Base-by-base conservation (phyloP, 2,888 invertebrate species). In the Dyspetes luteomarginatus region DNA sequence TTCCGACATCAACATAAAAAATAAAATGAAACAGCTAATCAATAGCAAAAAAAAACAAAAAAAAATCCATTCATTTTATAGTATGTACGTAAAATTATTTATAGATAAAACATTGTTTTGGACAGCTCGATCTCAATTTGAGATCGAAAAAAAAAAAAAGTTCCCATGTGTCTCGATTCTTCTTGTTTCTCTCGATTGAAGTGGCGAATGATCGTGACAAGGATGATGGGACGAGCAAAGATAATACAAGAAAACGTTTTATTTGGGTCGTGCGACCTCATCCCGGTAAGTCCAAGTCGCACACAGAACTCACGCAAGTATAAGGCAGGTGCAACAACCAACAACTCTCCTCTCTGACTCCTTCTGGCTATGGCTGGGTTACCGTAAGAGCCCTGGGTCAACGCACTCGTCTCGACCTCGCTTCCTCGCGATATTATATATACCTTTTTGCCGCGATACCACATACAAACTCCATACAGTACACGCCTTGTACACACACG, bases 371-470 rank as follows among this genome's bases (percentile, higher is more conserved):
- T 69, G 78, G 79, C 84, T 87, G 85, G 85, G 87, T 88, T 89
- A 90, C 89, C 90, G 88, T 89, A 89, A 90, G 90, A 83, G 74
- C 50, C 28, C 88, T 88, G 85, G 90, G 90, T 90, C 90, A 90
- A 90, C 88, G 90, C 88, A 90, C 90, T 86, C 89, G 84, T 82
- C 80, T 75, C 86, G 83, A 86, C 86, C 83, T 84, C 83, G 67
- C 80, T 80, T 72, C 80, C 71, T 71, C 67, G 65, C 75, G 75
- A 72, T 80, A 76, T 79, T 71, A 67, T 55, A 76, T n/a, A n/a
- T n/a, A n/a, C n/a, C 75, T 62, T 52, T 73, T 73, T 73, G 55
- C 72, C 19, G 71, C 36, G 72, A 73, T 67, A 60, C 52, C 74
- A 36, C 45, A 65, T 55, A 69, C 45, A 79, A 69, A 75, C 77